Evolutionary conservation across 2,888 invertebrate species (phyloP), one percentile per base, ranked within the genome.

Genomic region (Leptopterna dolabrata): DNA sequence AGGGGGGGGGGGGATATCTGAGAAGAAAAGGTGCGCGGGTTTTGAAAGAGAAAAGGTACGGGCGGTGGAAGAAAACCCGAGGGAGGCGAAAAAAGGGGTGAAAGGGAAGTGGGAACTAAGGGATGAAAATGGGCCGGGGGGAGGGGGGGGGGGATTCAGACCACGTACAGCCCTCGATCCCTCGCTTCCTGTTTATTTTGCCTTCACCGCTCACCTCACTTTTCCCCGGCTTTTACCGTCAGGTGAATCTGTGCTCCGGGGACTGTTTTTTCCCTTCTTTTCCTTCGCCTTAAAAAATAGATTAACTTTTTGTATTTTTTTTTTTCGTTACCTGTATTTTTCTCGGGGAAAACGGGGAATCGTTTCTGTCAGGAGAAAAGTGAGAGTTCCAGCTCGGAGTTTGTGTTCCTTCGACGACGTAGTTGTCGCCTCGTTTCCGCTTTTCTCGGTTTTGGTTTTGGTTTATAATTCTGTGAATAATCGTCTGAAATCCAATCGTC

Each of bases 121-220:
- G 63, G 63, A 63, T 63, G 63, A 63, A 63, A 63, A 63, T 63
- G 63, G 24, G 63, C n/a, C n/a, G 51, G 51, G 63, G 6, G 19
- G 1, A 6, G 63, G 14, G 73, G 30, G 36, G 73, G 7, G 73
- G 73, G 16, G 19, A 41, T 73, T 73, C 73, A 30, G 36, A 73
- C 73, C 73, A 73, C 73, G 41, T 73, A 73, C 36, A 73, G 41
- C 73, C 73, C 73, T 73, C 36, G 73, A 73, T 73, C 55, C 71
- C 73, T 73, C 73, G 41, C 73, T 24, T 36, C 36, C 36, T 73
- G 73, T 73, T 73, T 73, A 73, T 73, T 73, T 73, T 73, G 36
- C 36, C 73, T 63, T 30, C 73, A 36, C 73, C 73, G 19, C 73
- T 73, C 73, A 41, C 73, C 73, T 73, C 73, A 73, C 73, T 73